phyloP scores from a whole-genome alignment of 2,797 vertebrate species.

The Alexandromys oeconomus region DNA sequence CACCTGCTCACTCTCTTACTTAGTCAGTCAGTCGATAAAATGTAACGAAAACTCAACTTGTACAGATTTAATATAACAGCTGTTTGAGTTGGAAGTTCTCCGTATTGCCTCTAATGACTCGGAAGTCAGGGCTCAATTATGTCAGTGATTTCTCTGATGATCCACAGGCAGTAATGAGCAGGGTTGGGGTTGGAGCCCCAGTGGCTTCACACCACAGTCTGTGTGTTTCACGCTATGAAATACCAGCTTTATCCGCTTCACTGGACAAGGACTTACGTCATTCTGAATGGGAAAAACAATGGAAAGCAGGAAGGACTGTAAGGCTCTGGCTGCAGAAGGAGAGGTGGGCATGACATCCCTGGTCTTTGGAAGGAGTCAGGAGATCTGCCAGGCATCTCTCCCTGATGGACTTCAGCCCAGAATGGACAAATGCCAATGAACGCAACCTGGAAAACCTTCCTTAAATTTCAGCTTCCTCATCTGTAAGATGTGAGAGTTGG shows the following conservation, averaged over 20 bases:
- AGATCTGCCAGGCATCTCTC: not conserved
- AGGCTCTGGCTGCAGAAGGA: not conserved
- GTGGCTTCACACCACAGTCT: not conserved
- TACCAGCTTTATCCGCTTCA: not conserved
- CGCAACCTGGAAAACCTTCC: not conserved
- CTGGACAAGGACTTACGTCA: not conserved
- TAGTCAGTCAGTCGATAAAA: not conserved
- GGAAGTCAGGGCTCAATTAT: not conserved
- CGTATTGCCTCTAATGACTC: not conserved
- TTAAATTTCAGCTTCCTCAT: not conserved
- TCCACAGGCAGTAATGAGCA: not conserved
- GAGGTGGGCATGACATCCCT: not conserved
- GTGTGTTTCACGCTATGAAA: not conserved
- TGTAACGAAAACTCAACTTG: not conserved
- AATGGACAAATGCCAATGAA: not conserved
- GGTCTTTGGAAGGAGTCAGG: not conserved
- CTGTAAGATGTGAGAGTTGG: not conserved
- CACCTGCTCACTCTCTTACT: not conserved
- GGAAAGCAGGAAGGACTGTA: not conserved
- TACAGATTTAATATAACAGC: not conserved
- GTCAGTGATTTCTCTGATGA: not conserved
- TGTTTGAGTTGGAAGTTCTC: not conserved
- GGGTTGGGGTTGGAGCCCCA: not conserved
- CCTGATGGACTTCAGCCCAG: not conserved
- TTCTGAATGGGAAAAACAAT: not conserved